phyloP scores from a whole-genome alignment of 1,140 invertebrate genomes.

The Drosophila sproati region DNA sequence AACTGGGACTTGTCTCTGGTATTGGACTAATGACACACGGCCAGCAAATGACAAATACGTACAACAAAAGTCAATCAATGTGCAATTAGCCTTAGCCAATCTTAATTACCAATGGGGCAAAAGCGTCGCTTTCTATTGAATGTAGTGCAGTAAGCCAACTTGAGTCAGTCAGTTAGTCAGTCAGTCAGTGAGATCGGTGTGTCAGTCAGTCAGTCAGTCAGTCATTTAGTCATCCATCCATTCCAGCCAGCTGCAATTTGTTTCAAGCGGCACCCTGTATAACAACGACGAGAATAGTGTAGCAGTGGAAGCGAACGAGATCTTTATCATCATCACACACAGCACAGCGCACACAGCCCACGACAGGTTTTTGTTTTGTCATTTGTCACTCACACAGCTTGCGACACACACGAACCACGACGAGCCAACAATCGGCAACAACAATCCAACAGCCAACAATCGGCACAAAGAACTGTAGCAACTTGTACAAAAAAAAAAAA shows the following conservation, averaged over 20 bases:
- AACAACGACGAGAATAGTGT: slow-evolving; percentile 24
- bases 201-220: slow-evolving; percentile 23
- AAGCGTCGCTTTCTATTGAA: slow-evolving; percentile 63
- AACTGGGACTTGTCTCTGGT: slow-evolving; percentile 15
- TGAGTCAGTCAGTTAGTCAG: slow-evolving; percentile 31
- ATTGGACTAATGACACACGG: slow-evolving; percentile 52
- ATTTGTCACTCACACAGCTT: slow-evolving; percentile 84
- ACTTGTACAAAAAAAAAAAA: slow-evolving; percentile 60
- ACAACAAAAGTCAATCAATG: slow-evolving; percentile 74
- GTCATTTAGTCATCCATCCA: slow-evolving; percentile 37
- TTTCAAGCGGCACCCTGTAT: slow-evolving; percentile 71
- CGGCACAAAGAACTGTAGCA: slow-evolving; percentile 75
- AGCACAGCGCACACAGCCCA: slow-evolving; percentile 58
- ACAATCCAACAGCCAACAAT: slow-evolving; percentile 33
- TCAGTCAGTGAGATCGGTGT: no score
- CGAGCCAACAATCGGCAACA: slow-evolving; percentile 43
- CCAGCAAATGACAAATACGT: slow-evolving; percentile 20
- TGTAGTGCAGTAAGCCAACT: slow-evolving; percentile 70
- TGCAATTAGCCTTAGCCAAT: slow-evolving; percentile 68
- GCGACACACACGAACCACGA: slow-evolving; percentile 69
- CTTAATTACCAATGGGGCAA: slow-evolving; percentile 49
- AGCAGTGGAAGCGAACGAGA: slow-evolving; percentile 50
- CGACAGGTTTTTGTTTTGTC: slow-evolving; percentile 84
- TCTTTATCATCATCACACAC: slow-evolving; percentile 77
- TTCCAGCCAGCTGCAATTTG: slow-evolving; percentile 69